phyloP scores from a whole-genome alignment of 2,888 invertebrate species.

The Xestia sexstrigata region DNA sequence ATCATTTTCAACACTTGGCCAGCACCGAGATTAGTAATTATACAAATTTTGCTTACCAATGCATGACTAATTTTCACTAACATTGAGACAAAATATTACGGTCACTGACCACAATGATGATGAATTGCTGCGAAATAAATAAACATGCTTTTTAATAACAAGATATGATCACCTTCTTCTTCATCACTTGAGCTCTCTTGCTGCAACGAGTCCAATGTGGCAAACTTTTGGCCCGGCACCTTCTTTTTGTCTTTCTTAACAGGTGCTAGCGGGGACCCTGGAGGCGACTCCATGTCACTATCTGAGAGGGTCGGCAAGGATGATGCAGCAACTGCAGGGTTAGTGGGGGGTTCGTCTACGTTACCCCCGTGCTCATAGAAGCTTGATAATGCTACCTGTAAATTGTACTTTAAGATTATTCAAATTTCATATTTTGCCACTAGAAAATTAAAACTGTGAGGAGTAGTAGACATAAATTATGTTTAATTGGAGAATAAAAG shows the following conservation, averaged over 20 bases:
- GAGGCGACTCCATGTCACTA: constrained; percentile 85
- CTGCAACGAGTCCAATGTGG: constrained; percentile 90
- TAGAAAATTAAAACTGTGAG: not conserved
- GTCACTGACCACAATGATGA: not conserved
- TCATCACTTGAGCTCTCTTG: constrained; percentile 91
- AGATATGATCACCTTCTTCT: constrained; percentile 88
- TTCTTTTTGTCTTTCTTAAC: constrained; percentile 84
- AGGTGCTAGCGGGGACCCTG: constrained; percentile 76
- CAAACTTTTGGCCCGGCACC: constrained; percentile 88
- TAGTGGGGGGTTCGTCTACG: constrained; percentile 82
- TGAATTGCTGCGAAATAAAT: not conserved
- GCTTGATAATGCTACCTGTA: constrained; percentile 94
- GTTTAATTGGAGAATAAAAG: not conserved
- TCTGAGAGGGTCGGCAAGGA: constrained; percentile 79
- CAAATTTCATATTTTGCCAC: too few species aligned
- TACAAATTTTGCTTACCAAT: not conserved
- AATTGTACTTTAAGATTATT: constrained; percentile 15
- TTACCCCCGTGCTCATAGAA: constrained; percentile 94
- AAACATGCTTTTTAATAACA: not conserved
- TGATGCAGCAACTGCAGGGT: constrained; percentile 74
- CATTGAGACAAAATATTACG: too few species aligned
- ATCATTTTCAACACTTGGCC: not conserved
- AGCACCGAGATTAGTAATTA: not conserved
- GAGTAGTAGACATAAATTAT: not conserved
- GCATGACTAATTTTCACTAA: not conserved